These are phyloP conservation scores for Drosophila kanekoi DNA, from an alignment of 2,888 invertebrate species.

Conservation along the genomic window DNA sequence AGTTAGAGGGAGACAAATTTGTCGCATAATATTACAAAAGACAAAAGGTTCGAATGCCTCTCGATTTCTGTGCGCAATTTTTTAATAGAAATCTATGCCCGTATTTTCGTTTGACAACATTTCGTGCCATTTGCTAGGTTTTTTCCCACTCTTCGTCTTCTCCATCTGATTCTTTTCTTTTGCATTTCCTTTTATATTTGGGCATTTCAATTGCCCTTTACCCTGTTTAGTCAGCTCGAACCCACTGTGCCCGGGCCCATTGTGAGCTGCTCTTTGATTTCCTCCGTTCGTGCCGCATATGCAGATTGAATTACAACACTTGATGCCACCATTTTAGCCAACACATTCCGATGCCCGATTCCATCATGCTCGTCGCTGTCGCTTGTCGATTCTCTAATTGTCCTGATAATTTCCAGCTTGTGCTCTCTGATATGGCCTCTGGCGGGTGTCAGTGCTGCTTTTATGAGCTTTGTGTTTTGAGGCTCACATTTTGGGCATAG, in stretches of 20 bases:
- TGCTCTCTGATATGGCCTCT: not conserved
- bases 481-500: not conserved
- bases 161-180: conserved; percentile 21
- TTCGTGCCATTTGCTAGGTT: conserved; percentile 54
- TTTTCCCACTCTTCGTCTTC: conserved; percentile 14
- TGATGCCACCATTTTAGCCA: conserved; percentile 48
- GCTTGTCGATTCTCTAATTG: conserved; percentile 63
- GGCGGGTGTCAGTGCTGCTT: too few species aligned
- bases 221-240: not conserved
- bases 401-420: conserved; percentile 58
- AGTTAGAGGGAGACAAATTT: conserved; percentile 33
- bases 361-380: conserved; percentile 18
- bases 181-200: conserved; percentile 55
- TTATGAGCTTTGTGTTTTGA: not conserved
- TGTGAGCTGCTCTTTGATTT: conserved; percentile 62
- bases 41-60: conserved; percentile 68
- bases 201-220: conserved; percentile 58
- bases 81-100: conserved; percentile 77
- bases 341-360: conserved; percentile 17
- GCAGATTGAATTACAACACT: conserved; percentile 79
- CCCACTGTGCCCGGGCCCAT: conserved; percentile 16
- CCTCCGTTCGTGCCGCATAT: conserved; percentile 58
- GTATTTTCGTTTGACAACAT: conserved; percentile 80
- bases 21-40: conserved; percentile 82
- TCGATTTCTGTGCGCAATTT: conserved; percentile 38